A percentile compares a stretch with the other conserved stretches of the same genome.
These are phyloP conservation scores for Benitochromis conjunctus DNA, from an alignment of 2,113 vertebrate species.

Conservation along the genomic window DNA sequence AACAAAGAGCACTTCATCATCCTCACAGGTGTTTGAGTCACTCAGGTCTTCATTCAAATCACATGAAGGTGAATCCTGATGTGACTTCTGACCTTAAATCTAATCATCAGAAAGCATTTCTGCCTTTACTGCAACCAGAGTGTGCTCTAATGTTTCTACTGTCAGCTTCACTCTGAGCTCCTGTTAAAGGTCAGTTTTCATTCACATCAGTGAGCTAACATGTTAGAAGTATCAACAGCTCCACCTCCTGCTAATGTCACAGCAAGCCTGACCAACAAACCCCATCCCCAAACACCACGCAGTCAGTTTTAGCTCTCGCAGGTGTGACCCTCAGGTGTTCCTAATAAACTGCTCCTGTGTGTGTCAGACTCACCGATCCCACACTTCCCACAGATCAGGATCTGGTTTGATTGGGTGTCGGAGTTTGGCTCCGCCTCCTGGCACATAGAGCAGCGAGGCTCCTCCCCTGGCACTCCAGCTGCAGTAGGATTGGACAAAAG, in stretches of 20 bases:
- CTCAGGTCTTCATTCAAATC: neutral
- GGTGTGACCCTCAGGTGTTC: neutral
- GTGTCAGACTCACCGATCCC: constrained; percentile 83
- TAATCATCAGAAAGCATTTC: neutral
- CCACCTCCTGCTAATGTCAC: neutral
- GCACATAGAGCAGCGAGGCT: constrained; percentile 89
- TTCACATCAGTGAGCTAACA: neutral
- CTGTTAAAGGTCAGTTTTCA: neutral
- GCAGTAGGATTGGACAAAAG: constrained; percentile 7
- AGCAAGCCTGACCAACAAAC: neutral
- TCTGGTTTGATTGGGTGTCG: constrained; percentile 73
- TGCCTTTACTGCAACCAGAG: neutral
- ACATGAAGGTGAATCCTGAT: neutral
- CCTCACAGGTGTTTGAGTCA: neutral
- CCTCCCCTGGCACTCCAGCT: constrained; percentile 93
- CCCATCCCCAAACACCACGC: neutral
- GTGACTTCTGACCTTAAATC: neutral
- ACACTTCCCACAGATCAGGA: constrained; percentile 96
- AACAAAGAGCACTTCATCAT: neutral
- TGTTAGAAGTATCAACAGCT: neutral
- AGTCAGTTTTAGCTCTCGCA: neutral
- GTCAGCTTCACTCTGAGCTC: neutral
- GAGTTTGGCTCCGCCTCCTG: constrained; percentile 74
- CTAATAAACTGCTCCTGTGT: neutral
- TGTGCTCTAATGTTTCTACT: neutral